These are phyloP conservation scores for Drosophila putrida DNA, from an alignment of 2,888 invertebrate genomes.

Conservation along the genomic window DNA sequence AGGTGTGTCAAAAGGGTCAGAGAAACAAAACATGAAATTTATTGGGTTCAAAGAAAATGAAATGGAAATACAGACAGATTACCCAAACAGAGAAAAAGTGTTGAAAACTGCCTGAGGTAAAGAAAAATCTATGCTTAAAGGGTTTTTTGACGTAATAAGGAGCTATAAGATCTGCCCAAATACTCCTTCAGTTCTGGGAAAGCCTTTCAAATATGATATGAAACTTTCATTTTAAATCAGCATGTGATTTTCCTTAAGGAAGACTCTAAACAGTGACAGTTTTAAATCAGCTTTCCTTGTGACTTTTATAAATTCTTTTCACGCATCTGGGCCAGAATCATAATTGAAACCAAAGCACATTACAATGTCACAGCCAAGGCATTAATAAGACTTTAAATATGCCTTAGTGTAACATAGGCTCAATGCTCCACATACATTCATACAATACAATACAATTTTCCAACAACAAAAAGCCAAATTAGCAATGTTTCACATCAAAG, in stretches of 20 bases:
- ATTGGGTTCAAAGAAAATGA: constrained; percentile 18
- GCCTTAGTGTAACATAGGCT: constrained; percentile 27
- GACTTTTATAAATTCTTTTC: neutral
- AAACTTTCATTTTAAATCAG: neutral
- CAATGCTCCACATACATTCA: constrained; percentile 7
- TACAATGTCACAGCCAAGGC: constrained; percentile 49
- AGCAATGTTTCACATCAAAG: constrained; percentile 80
- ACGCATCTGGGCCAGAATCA: constrained; percentile 7
- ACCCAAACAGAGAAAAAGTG: too few species aligned
- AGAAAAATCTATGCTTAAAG: too few species aligned
- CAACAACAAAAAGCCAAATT: constrained; percentile 63
- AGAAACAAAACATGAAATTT: constrained; percentile 3
- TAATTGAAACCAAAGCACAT: constrained; percentile 54
- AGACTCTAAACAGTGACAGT: neutral
- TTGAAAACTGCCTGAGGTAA: too few species aligned
- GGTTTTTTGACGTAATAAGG: too few species aligned
- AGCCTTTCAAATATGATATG: too few species aligned
- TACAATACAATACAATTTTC: constrained; percentile 1
- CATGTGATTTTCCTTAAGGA: neutral
- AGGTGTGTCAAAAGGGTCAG: constrained; percentile 47
- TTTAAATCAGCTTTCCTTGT: neutral
- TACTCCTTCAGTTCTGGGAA: too few species aligned
- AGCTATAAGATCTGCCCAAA: too few species aligned
- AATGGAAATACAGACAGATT: constrained; percentile 15
- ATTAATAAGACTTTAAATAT: constrained; percentile 59